Conservation (phyloP, 1,140 invertebrate species). For the Geopemphigus sp. region DNA sequence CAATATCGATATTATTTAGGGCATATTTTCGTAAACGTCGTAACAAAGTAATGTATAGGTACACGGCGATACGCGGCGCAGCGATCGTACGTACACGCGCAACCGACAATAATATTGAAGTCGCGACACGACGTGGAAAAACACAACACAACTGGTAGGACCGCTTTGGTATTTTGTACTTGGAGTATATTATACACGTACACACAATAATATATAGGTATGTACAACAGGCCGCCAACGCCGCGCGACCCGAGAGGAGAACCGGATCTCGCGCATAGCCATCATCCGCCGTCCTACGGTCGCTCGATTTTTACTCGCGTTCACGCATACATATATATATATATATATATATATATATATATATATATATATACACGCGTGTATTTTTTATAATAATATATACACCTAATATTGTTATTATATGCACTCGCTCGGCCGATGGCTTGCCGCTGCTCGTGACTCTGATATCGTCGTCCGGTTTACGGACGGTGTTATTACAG, state of each 20-base stretch:
- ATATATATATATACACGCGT: not conserved
- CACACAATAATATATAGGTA: not conserved
- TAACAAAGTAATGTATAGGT: no score
- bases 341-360: not conserved
- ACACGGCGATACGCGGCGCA: no score
- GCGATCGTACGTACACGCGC: no score
- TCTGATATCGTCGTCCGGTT: not conserved
- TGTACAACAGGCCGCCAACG: not conserved
- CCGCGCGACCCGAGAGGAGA: not conserved
- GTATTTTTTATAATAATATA: conserved; percentile 8
- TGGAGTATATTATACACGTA: no score
- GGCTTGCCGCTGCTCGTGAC: not conserved
- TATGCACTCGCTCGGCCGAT: conserved; percentile 10
- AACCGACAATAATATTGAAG: no score
- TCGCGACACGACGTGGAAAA: no score
- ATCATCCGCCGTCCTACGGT: not conserved
- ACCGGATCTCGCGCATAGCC: not conserved
- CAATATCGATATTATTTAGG: no score
- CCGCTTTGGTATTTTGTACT: no score
- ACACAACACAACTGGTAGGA: no score
- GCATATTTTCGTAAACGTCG: no score
- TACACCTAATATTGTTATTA: conserved; percentile 7
- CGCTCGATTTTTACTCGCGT: not conserved
- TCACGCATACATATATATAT: not conserved
- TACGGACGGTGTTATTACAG: not conserved